A percentile compares a stretch with the other conserved stretches of the same genome.
Evolutionary conservation across 2,888 invertebrate genomes (phyloP).

Genomic region (Scaptomyza cyrtandrae): DNA sequence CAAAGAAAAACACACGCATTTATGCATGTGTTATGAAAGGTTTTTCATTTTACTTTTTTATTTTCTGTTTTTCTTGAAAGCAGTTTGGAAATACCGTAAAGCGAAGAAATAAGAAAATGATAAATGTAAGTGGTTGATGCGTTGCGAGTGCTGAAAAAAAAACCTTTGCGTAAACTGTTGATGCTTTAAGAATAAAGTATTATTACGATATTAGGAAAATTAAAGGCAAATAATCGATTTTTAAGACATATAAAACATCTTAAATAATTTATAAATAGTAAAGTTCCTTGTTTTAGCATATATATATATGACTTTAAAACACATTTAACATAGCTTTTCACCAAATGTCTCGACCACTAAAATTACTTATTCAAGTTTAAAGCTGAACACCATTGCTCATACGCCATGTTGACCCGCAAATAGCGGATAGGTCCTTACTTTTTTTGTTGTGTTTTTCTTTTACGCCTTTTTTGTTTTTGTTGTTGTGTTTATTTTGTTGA

Average conservation of each 20-base stretch:
- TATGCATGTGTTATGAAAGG: constrained; percentile 52
- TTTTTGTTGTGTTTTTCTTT: background rate
- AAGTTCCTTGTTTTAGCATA: too few species aligned
- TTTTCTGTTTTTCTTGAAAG: background rate
- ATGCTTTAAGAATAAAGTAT: background rate
- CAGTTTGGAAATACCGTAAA: constrained; percentile 11
- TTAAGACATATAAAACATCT: background rate
- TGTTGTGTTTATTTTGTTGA: constrained; percentile 32
- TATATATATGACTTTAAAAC: too few species aligned
- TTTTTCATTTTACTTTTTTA: background rate
- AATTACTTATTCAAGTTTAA: constrained; percentile 29
- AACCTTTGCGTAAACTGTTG: background rate
- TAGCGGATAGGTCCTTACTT: constrained; percentile 3
- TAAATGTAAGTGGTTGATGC: background rate
- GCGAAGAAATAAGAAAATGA: constrained; percentile 12
- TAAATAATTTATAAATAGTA: background rate
- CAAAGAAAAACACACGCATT: constrained; percentile 18
- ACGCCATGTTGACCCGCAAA: constrained; percentile 38
- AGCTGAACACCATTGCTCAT: constrained; percentile 41
- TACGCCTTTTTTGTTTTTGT: background rate
- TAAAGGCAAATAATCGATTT: background rate
- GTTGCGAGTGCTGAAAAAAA: background rate
- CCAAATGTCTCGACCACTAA: constrained; percentile 2
- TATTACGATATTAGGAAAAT: background rate
- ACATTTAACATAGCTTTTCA: too few species aligned